Base-by-base conservation (phyloP, 2,113 vertebrate genomes). In the Mastomys coucha region DNA sequence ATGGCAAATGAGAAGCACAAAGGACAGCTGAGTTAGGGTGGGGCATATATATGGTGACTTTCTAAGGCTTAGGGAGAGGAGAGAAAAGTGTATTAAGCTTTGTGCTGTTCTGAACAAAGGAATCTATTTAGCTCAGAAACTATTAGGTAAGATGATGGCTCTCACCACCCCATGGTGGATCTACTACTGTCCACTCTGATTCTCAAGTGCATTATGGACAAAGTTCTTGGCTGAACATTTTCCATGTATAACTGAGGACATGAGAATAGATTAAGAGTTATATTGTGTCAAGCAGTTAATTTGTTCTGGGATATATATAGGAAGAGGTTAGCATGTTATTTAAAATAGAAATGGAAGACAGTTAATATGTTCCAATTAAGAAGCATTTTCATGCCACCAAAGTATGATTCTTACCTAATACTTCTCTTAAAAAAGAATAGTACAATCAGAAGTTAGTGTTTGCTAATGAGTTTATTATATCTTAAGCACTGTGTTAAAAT, bases 361-460 rank as follows among this genome's bases (percentile, higher is more conserved):
- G 22, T 84, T 31, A 45, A 45, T 58, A 65, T 58, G 42, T 39
- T 87, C 9, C 67, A 56, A 67, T 81, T 88, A 69, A 24, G 49
- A 92, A 88, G 80, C 13, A 73, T 51, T 45, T 51, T 39, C 88
- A 17, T 73, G 31, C 14, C 36, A 58, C 17, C 19, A 87, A 91
- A 17, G 19, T 36, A 2, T 78, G 6, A 91, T 88, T 94, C 33
- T 6, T 81, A 75, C 7, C n/a, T 69, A 60, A 63, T 12, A 12
- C 51, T 90, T 1, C 2, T 81, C 24, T 89, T 73, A 31, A 45
- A 93, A 94, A 76, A 85, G 3, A 28, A 63, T 33, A 88, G 53
- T 86, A 84, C 78, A 92, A 89, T 67, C 78, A 58, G 94, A 95
- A 89, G 24, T 24, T 89, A 91, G 19, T 24, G 31, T 84, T 82